Conservation (phyloP, 2,888 invertebrate species). For the Cosmorhoe ocellata region DNA sequence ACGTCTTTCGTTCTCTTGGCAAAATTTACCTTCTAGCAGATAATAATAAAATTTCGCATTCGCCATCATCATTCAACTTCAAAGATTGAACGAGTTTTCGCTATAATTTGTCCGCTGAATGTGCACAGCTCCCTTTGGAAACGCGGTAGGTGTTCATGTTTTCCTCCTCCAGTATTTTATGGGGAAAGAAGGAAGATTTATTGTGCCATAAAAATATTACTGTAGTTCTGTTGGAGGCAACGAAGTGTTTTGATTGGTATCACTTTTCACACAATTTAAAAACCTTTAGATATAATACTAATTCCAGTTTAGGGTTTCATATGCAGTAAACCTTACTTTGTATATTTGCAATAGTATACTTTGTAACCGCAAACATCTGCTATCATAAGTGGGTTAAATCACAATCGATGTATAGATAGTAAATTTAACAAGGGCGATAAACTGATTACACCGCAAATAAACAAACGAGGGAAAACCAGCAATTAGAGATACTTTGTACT, state of each 20-base stretch:
- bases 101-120: constrained; percentile 2
- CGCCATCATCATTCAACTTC: too few species aligned
- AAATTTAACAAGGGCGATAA: constrained; percentile 43
- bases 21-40: too few species aligned
- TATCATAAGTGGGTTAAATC: constrained; percentile 48
- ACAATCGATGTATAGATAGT: constrained; percentile 42
- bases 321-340: too few species aligned
- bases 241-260: constrained; percentile 25
- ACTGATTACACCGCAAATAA: constrained; percentile 30
- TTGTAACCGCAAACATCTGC: constrained; percentile 15
- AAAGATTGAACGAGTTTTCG: background rate
- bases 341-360: too few species aligned
- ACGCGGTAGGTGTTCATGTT: constrained; percentile 18
- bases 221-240: constrained; percentile 22
- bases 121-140: background rate
- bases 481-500: constrained; percentile 30
- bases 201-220: constrained; percentile 30
- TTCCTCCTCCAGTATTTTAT: constrained; percentile 31
- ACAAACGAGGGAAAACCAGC: constrained; percentile 37
- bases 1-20: too few species aligned
- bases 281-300: too few species aligned
- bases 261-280: constrained; percentile 10
- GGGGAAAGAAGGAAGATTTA: constrained; percentile 28
- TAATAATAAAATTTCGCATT: too few species aligned
- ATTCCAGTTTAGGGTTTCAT: too few species aligned